Conservation (phyloP, 2,113 vertebrate genomes). For the Pygoscelis adeliae region DNA sequence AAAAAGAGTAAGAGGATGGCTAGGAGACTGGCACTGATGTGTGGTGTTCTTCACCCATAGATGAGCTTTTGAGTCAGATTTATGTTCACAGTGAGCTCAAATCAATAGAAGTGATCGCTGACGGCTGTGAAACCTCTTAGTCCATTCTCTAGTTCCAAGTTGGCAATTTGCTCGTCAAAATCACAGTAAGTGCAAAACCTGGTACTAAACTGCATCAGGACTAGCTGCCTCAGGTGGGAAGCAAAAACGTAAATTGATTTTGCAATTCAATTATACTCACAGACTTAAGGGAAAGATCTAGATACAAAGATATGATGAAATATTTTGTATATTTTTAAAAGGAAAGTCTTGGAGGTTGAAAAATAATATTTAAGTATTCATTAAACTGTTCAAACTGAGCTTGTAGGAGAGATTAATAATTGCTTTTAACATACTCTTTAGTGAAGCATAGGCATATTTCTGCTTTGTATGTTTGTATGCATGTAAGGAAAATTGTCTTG, state of each 20-base stretch:
- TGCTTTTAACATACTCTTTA: not conserved
- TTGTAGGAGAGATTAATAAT: not conserved
- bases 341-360: not conserved
- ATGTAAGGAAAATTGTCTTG: slow-evolving; percentile 12
- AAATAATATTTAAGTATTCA: not conserved
- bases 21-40: not conserved
- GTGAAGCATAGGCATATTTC: not conserved
- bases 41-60: not conserved
- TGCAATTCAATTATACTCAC: not conserved
- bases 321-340: not conserved
- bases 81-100: not conserved
- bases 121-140: not conserved
- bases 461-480: not conserved
- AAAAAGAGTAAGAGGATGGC: not conserved
- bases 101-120: not conserved
- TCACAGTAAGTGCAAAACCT: not conserved
- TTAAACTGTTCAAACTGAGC: not conserved
- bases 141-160: not conserved
- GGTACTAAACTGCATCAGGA: not conserved
- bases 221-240: not conserved
- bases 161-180: not conserved
- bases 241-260: not conserved
- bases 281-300: not conserved
- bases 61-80: not conserved
- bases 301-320: not conserved